Percentiles rank a stretch among this genome's conserved stretches.
Evolutionary conservation across 2,797 vertebrate genomes (phyloP).

Genomic region (Microctenopoma lineatum): DNA sequence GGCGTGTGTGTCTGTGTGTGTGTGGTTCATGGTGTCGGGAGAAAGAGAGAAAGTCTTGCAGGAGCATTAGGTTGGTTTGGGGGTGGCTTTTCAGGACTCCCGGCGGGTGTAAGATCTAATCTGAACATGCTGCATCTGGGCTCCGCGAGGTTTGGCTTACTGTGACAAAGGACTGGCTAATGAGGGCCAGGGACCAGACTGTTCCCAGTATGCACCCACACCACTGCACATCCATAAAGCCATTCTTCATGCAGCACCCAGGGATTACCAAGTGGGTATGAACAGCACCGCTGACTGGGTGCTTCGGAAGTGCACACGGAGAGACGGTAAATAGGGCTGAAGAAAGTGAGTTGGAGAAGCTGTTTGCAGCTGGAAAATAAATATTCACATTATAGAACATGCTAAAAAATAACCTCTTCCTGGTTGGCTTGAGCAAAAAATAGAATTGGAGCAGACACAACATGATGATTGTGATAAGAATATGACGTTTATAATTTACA

Average conservation of each 20-base stretch:
- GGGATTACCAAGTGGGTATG: slow-evolving; percentile 38
- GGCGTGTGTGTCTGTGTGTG: slow-evolving; percentile 52
- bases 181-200: slow-evolving; percentile 71
- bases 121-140: slow-evolving; percentile 79
- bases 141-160: slow-evolving; percentile 76
- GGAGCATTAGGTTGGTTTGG: slow-evolving; percentile 76
- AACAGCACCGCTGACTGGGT: slow-evolving; percentile 24
- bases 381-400: background rate
- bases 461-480: background rate
- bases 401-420: background rate
- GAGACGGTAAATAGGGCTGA: slow-evolving; percentile 9
- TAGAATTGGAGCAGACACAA: background rate
- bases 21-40: slow-evolving; percentile 49
- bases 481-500: background rate
- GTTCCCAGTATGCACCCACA: slow-evolving; percentile 53
- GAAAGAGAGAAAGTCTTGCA: slow-evolving; percentile 65
- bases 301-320: background rate
- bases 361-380: slow-evolving; percentile 29
- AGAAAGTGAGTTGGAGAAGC: slow-evolving; percentile 27
- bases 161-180: slow-evolving; percentile 81
- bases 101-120: slow-evolving; percentile 76
- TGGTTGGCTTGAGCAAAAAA: background rate
- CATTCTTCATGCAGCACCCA: slow-evolving; percentile 50
- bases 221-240: slow-evolving; percentile 68
- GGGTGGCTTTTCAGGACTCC: slow-evolving; percentile 72